Base-by-base conservation (phyloP, 2,797 vertebrate species). In the Pseudochaenichthys georgianus region DNA sequence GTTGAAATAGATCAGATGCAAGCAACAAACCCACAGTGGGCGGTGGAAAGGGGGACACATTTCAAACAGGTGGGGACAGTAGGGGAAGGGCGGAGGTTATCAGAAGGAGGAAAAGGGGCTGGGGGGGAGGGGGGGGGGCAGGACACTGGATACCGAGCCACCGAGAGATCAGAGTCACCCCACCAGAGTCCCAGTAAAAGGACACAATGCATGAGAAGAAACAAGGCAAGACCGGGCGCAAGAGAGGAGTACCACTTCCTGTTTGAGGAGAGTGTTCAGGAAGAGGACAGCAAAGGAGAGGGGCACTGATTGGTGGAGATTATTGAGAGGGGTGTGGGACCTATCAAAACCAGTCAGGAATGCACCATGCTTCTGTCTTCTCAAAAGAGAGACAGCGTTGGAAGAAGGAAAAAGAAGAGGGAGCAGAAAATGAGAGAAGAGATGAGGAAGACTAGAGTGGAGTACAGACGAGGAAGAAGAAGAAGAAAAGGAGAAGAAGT, bases 321-420 rank as follows among this genome's bases (percentile, higher is more conserved):
- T 70, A 74, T 84, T 69, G 54, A 68, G 64, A 64, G 76, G 82
- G 64, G 79, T 73, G 75, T 46, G 73, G 89, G 87, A 84, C 88
- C 92, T 93, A 83, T 91, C 74, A 81, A 79, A 93, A 89, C 88
- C 85, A 92, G 88, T 92, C 88, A 94, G 94, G 93, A 95, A 96
- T 95, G 95, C 95, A 95, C 95, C 95, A 96, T 96, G 95, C 95
- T 87, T 86, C 90, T 93, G 90, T 91, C 91, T 90, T 90, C 81
- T 94, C 88, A 78, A 78, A 65, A 21, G 72, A 87, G 85, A 89
- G 88, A 87, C 88, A 89, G 87, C 73, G 62, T 82, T 77, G 67
- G 58, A 80, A 71, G 55, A 64, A 59, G 75, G 47, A 28, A 77
- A 65, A 60, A 54, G 54, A 58, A 58, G 50, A 70, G 81, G 52